Conservation (phyloP, 2,113 vertebrate species). For the Dicrurus megarhynchus region DNA sequence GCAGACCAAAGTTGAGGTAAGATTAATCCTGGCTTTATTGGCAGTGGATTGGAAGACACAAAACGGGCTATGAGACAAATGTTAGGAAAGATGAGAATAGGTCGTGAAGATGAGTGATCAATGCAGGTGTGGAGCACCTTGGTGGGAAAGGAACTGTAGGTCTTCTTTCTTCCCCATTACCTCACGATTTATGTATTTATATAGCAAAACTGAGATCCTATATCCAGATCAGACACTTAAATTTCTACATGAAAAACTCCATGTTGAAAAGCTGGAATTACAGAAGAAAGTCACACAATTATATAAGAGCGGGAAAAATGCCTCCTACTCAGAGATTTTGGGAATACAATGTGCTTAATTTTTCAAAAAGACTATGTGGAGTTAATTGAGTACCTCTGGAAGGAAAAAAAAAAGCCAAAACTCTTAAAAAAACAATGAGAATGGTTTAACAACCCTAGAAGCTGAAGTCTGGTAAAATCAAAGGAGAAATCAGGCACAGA, state of each 20-base stretch:
- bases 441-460: background rate
- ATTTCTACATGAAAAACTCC: background rate
- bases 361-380: background rate
- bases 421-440: background rate
- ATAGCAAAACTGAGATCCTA: background rate
- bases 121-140: background rate
- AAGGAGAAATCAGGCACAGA: background rate
- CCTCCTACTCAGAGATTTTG: background rate
- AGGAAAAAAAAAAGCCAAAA: background rate
- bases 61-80: background rate
- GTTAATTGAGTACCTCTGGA: background rate
- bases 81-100: background rate
- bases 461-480: background rate
- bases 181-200: background rate
- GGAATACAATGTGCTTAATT: background rate
- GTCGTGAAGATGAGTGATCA: background rate
- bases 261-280: background rate
- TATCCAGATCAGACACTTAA: background rate
- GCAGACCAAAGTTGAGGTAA: background rate
- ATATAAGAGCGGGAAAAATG: background rate
- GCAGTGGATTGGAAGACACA: background rate
- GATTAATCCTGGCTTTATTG: background rate
- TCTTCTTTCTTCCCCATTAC: background rate
- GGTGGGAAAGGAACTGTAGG: background rate
- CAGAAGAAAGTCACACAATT: background rate